Conservation (phyloP, 2,888 invertebrate species). For the Vannuccia rotundouncinata region DNA sequence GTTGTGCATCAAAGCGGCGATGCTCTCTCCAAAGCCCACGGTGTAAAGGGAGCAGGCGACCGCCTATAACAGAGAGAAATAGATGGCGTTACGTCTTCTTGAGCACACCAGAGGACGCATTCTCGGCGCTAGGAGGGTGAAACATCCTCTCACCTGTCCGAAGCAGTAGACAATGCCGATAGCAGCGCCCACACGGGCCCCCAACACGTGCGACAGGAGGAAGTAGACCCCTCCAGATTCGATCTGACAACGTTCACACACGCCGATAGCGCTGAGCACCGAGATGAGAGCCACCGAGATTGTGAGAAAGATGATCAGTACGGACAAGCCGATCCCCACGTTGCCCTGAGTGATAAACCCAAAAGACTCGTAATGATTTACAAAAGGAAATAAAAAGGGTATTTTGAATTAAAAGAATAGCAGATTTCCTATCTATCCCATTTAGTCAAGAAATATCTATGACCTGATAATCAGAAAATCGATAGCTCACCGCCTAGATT, state of each 20-base stretch:
- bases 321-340: constrained; percentile 58
- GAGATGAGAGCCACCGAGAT: constrained; percentile 83
- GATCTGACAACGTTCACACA: constrained; percentile 85
- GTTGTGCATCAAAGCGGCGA: constrained; percentile 72
- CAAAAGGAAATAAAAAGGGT: too few relatives aligned
- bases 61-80: constrained; percentile 63
- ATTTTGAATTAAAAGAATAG: too few relatives aligned
- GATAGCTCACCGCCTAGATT: too few relatives aligned
- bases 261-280: constrained; percentile 87
- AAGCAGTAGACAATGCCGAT: constrained; percentile 88
- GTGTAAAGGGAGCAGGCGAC: constrained; percentile 92
- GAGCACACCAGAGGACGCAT: too few relatives aligned
- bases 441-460: too few relatives aligned
- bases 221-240: constrained; percentile 97
- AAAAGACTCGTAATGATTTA: too few relatives aligned
- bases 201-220: constrained; percentile 82
- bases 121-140: too few relatives aligned
- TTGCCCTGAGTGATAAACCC: constrained; percentile 58
- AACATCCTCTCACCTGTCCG: constrained; percentile 72
- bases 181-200: constrained; percentile 84
- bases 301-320: constrained; percentile 59
- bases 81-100: background rate
- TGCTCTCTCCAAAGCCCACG: constrained; percentile 90
- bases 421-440: too few relatives aligned
- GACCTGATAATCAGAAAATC: too few relatives aligned